Conservation (phyloP, 2,797 vertebrate genomes). For the Pseudochirops cupreus region DNA sequence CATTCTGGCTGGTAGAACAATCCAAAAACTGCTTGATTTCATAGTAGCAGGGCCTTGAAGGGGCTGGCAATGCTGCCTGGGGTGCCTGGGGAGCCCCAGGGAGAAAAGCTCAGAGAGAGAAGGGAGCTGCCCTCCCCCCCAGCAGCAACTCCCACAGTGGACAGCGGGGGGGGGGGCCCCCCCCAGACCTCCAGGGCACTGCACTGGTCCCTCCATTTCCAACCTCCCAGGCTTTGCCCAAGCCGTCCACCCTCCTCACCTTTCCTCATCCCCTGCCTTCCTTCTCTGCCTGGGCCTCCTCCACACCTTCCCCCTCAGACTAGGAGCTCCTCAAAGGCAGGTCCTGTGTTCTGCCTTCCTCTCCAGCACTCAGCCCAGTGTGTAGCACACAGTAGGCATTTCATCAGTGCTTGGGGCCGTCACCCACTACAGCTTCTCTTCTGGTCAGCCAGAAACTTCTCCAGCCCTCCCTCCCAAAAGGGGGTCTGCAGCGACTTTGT, state of each 20-base stretch:
- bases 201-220: neutral
- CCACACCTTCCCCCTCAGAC: too few relatives aligned
- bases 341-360: neutral
- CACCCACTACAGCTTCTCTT: too few relatives aligned
- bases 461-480: neutral
- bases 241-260: neutral
- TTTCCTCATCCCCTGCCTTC: neutral
- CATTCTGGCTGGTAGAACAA: constrained; percentile 92
- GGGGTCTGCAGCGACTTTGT: neutral
- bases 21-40: constrained; percentile 96
- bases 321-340: too few relatives aligned
- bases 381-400: neutral
- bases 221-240: neutral
- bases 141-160: too few relatives aligned
- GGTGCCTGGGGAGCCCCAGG: constrained; percentile 45
- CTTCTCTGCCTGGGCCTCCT: too few relatives aligned
- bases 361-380: neutral
- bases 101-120: neutral
- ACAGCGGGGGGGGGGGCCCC: too few relatives aligned
- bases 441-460: neutral
- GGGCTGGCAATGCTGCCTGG: constrained; percentile 71
- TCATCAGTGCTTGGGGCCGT: neutral
- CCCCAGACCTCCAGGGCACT: neutral
- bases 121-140: neutral
- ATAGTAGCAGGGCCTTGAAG: constrained; percentile 91